A percentile compares a stretch with the other conserved stretches of the same genome.
Conservation (phyloP, 2,113 vertebrate genomes). For the Oreochromis tanganicae region DNA sequence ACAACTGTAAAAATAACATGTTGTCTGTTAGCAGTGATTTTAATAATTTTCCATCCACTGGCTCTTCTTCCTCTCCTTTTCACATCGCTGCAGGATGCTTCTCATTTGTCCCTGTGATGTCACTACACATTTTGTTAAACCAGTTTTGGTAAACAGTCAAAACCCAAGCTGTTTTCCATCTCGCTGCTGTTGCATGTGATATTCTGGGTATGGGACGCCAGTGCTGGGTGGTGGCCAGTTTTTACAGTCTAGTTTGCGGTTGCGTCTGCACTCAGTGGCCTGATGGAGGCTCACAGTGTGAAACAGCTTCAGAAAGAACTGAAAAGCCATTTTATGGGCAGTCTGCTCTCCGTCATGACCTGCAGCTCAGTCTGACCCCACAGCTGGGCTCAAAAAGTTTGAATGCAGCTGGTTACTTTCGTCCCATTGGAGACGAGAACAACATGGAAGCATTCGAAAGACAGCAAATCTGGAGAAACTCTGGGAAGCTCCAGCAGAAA, state of each 20-base stretch:
- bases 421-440: not conserved
- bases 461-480: not conserved
- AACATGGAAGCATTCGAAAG: not conserved
- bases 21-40: not conserved
- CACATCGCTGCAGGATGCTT: not conserved
- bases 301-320: not conserved
- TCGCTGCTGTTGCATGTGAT: not conserved
- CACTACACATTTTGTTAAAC: not conserved
- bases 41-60: not conserved
- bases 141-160: not conserved
- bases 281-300: not conserved
- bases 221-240: not conserved
- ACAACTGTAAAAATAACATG: not conserved
- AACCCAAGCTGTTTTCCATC: not conserved
- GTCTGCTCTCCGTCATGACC: not conserved
- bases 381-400: not conserved
- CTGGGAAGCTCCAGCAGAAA: not conserved
- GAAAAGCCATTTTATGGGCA: not conserved
- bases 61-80: not conserved
- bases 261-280: not conserved
- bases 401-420: not conserved
- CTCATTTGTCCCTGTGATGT: conserved; percentile 1
- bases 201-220: not conserved
- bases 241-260: not conserved
- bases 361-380: conserved; percentile 6